phyloP scores from a whole-genome alignment of 1,140 invertebrate species.

The Acromyrmex heyeri region DNA sequence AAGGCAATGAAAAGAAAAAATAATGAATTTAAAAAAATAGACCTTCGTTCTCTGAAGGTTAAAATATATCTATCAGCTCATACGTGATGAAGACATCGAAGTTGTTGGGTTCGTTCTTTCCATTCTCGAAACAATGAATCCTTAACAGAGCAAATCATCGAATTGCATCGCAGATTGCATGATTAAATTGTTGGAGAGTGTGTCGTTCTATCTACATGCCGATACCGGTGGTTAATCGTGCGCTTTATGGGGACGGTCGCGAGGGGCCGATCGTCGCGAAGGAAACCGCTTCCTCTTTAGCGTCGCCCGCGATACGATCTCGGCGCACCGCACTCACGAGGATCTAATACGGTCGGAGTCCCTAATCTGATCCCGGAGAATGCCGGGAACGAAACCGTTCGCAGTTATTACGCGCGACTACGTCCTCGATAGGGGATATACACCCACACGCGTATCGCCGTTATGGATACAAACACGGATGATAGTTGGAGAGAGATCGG shows the following conservation, averaged over 20 bases:
- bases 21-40: too few species aligned
- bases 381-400: constrained; percentile 69
- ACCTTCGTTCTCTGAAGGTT: too few species aligned
- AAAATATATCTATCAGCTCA: too few species aligned
- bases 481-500: constrained; percentile 75
- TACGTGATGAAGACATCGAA: not conserved
- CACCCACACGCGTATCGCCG: constrained; percentile 1
- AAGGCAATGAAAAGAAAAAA: too few species aligned
- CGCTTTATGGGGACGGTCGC: constrained; percentile 70
- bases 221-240: constrained; percentile 68
- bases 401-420: constrained; percentile 73
- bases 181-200: constrained; percentile 21
- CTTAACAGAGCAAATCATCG: not conserved
- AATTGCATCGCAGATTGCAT: not conserved
- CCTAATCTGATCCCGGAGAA: constrained; percentile 72
- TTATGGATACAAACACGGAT: constrained; percentile 63
- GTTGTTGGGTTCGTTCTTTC: too few species aligned
- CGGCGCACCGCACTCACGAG: constrained; percentile 55
- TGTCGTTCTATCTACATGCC: constrained; percentile 39
- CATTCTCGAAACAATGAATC: not conserved
- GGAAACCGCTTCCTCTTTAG: constrained; percentile 69
- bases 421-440: constrained; percentile 61
- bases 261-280: constrained; percentile 64
- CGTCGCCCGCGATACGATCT: constrained; percentile 70
- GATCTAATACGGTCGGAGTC: constrained; percentile 70